These are phyloP conservation scores for Sinocyclocheilus grahami DNA, from an alignment of 2,113 vertebrate genomes.

Conservation along the genomic window DNA sequence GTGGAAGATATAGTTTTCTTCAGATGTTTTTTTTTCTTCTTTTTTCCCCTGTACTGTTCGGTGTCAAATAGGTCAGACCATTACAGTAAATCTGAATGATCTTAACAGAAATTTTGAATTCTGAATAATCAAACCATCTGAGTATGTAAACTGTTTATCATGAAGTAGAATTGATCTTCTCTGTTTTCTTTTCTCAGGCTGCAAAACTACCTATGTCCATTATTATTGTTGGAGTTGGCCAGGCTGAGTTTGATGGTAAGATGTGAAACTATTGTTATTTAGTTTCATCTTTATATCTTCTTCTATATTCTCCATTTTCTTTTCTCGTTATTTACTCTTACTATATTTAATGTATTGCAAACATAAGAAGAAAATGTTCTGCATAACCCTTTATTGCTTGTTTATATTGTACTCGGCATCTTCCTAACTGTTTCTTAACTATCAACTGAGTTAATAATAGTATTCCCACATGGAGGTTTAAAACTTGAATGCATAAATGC, in stretches of 20 bases:
- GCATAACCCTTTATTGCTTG: not conserved
- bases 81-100: not conserved
- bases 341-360: not conserved
- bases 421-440: not conserved
- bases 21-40: not conserved
- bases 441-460: not conserved
- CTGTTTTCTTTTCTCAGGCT: conserved; percentile 74
- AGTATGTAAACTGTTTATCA: not conserved
- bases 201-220: conserved; percentile 97
- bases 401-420: not conserved
- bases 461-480: not conserved
- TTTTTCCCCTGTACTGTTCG: not conserved
- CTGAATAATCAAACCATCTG: not conserved
- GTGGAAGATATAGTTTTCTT: not conserved
- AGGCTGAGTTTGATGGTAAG: conserved; percentile 95
- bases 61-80: not conserved
- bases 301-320: not conserved
- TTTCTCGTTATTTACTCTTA: not conserved
- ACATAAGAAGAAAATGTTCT: not conserved
- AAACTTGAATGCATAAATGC: not conserved
- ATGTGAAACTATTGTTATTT: not conserved
- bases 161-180: not conserved
- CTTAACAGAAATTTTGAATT: not conserved
- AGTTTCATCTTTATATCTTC: not conserved
- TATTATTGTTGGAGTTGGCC: conserved; percentile 93